Evolutionary conservation across 2,113 vertebrate genomes (phyloP).

Genomic region (Corvus moneduloides): DNA sequence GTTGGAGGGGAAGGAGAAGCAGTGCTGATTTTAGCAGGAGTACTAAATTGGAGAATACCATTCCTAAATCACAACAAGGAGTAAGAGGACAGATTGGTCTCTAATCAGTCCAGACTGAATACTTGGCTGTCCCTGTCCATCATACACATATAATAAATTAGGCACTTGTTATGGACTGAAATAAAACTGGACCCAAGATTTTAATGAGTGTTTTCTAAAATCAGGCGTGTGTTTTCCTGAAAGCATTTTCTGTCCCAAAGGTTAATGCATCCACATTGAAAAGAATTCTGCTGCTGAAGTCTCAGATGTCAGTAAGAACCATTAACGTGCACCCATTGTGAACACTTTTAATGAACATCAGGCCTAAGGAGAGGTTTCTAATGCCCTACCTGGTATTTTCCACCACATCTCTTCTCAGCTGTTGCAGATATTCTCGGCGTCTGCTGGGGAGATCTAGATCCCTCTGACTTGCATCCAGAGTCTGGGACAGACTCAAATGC

Average conservation of each 20-base stretch:
- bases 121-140: not conserved
- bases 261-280: not conserved
- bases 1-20: not conserved
- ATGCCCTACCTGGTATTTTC: conserved; percentile 79
- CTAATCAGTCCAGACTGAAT: not conserved
- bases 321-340: rapidly evolving
- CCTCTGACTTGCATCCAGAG: conserved; percentile 32
- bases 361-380: not conserved
- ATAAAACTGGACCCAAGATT: not conserved
- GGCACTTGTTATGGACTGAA: not conserved
- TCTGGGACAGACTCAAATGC: conserved; percentile 55
- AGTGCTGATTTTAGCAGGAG: not conserved
- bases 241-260: not conserved
- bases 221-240: not conserved
- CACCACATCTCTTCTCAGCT: conserved; percentile 81
- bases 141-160: not conserved
- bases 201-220: not conserved
- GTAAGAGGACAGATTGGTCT: not conserved
- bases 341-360: not conserved
- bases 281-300: not conserved
- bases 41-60: not conserved
- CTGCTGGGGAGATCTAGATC: conserved; percentile 74
- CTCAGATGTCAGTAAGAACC: not conserved
- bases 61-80: not conserved
- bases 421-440: conserved; percentile 80